Base-by-base conservation (phyloP, 2,113 vertebrate species). In the Datnioides undecimradiatus region DNA sequence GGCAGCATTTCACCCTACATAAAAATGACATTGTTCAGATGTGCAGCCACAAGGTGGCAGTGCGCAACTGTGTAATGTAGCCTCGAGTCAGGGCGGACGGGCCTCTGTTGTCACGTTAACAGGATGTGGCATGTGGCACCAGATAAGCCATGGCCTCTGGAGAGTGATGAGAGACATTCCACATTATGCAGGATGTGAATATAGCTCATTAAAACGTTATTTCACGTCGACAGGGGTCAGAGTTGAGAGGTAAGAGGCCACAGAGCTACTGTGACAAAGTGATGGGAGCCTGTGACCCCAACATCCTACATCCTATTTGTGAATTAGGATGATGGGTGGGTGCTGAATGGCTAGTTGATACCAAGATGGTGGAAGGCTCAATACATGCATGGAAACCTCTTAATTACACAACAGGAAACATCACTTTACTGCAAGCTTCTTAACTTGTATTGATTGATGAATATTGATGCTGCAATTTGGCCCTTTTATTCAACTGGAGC, bases 41-140 rank as follows among this genome's bases (percentile, higher is more conserved):
- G 31, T 49, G 19, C 7, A 0, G 38, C 86, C 92, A 90, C 83
- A 12, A 87, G 92, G 71, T 87, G 91, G 84, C 87, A 76, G 59
- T 81, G n/a, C n/a, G 21, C 14, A 29, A 49, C 64, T 49, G n/a
- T n/a, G 1, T 33, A 1, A 12, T 17, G 12, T 6, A n/a, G 31
- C 46, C 13, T 52, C 0, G 0, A 59, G n/a, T 27, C 3, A 34
- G 2, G n/a, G 17, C 0, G 57, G 33, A 10, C 1, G n/a, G 46
- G 34, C 1, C 17, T 1, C 0, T 29, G 16, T n/a, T 16, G 23
- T 76, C 48, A 78, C 57, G 25, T 51, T 36, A 27, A 57, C 64
- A 82, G 54, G 51, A 64, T 40, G 80, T 21, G 59, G 79, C 69
- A 6, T 43, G 40, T 49, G 62, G 29, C 23, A 27, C 83, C 73